A percentile compares a stretch with the other conserved stretches of the same genome.
Evolutionary conservation across 1,140 invertebrate species (phyloP).

Genomic region (Brachionus koreanus): DNA sequence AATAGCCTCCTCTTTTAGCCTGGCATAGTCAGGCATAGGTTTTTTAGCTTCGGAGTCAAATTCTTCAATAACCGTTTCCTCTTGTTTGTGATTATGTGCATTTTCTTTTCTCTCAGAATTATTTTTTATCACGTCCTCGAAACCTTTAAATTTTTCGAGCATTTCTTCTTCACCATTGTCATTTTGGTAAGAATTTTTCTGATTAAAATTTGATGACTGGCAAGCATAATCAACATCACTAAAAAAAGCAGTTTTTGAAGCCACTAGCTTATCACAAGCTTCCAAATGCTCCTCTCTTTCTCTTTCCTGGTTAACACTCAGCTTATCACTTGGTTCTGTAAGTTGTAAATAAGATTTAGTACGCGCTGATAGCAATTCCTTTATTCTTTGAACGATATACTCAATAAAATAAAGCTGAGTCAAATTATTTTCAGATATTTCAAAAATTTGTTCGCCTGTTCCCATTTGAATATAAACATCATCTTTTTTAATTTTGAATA

Average conservation of each 20-base stretch:
- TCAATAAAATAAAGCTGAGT: conserved; percentile 24
- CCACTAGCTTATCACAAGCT: conserved; percentile 1
- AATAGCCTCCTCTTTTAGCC: conserved; percentile 2
- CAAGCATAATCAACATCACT: background rate
- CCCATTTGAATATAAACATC: background rate
- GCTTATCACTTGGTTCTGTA: background rate
- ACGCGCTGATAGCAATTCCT: background rate
- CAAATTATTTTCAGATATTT: background rate
- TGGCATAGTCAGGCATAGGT: background rate
- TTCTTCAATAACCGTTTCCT: conserved; percentile 18
- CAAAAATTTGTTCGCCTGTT: background rate
- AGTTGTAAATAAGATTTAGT: conserved; percentile 1
- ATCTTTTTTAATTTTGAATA: conserved; percentile 10
- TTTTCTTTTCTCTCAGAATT: background rate
- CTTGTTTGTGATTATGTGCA: background rate
- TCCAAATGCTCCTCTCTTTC: conserved; percentile 27
- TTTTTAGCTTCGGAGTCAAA: conserved; percentile 46
- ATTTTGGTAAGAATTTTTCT: background rate
- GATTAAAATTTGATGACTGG: background rate
- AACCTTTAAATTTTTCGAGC: conserved; percentile 46
- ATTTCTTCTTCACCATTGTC: conserved; percentile 45
- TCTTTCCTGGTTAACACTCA: background rate
- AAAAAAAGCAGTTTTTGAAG: background rate
- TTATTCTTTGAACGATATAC: conserved; percentile 30
- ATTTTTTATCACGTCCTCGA: background rate